phyloP scores from a whole-genome alignment of 1,140 invertebrate species.

The Neoseiulus cucumeris region DNA sequence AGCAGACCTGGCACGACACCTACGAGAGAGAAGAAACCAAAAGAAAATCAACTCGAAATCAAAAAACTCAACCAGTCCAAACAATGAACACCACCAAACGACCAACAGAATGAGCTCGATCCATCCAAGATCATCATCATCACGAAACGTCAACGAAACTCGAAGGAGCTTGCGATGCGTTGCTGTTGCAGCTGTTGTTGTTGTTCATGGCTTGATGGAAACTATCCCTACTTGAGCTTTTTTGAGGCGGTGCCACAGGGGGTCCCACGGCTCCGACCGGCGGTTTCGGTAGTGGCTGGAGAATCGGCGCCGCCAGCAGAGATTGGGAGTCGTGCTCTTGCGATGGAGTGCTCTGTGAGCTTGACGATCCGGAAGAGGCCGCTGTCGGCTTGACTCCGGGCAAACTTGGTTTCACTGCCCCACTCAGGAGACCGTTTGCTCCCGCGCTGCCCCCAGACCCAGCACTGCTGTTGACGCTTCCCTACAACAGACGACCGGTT shows the following conservation, averaged over 20 bases:
- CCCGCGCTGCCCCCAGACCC: not conserved
- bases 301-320: not conserved
- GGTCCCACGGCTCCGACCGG: not conserved
- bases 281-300: not conserved
- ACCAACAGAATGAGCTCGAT: not conserved
- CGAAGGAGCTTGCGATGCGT: not conserved
- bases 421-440: not conserved
- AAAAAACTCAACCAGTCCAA: not conserved
- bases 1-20: not conserved
- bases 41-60: not conserved
- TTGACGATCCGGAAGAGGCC: not conserved
- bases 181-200: not conserved
- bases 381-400: not conserved
- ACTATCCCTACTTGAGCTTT: slow-evolving; percentile 10
- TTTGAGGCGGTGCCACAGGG: not conserved
- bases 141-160: slow-evolving; percentile 1
- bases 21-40: not conserved
- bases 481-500: not conserved
- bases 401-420: not conserved
- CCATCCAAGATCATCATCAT: not conserved
- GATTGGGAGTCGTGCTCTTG: not conserved
- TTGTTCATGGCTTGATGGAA: slow-evolving; percentile 1
- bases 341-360: not conserved
- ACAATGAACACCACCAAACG: not conserved
- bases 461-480: slow-evolving; percentile 1